Evolutionary conservation across 2,888 invertebrate species (phyloP), one percentile per base, ranked within the genome.

Genomic region (Microctonus hyperodae): DNA sequence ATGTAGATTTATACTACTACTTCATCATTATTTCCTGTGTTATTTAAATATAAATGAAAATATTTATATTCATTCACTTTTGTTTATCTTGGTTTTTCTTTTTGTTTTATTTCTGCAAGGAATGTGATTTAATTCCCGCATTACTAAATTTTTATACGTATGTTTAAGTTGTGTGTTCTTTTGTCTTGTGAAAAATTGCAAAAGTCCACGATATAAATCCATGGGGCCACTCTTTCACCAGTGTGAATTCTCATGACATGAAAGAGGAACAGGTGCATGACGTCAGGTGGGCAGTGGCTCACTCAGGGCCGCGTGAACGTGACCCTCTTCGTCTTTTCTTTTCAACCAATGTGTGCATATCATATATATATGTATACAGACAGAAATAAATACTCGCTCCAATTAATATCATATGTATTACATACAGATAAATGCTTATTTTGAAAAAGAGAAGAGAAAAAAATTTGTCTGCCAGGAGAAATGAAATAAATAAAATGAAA

Each of bases 181-280:
- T 50, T 16, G 48, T 50, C 20, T 22, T 50, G 9, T 6, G 11
- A 51, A 51, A 23, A 51, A 25, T 51, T 51, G 22, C 25, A 50
- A 23, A n/a, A n/a, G 22, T 22, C 2, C 50, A 51, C 11, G 22
- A 1, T 10, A 16, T 51, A 51, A 51, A 51, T 23, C 50, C 20
- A 25, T 23, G 50, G 22, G 50, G 25, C 20, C 11, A 7, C 58
- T 25, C 22, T 60, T 51, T 44, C 16, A 16, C 31, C 53, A 28
- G 74, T 73, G 74, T 74, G 74, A 72, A 70, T 79, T 80, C 79
- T 76, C 78, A 75, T 75, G 74, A 72, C 67, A 64, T 72, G 76
- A 74, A 76, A 76, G 44, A 44, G 20, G 79, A 81, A 81, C 83
- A 83, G 83, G 83, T 83, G 83, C 79, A 77, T 82, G 80, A 82